Conservation (phyloP, 2,113 vertebrate species). For the Odontesthes bonariensis region DNA sequence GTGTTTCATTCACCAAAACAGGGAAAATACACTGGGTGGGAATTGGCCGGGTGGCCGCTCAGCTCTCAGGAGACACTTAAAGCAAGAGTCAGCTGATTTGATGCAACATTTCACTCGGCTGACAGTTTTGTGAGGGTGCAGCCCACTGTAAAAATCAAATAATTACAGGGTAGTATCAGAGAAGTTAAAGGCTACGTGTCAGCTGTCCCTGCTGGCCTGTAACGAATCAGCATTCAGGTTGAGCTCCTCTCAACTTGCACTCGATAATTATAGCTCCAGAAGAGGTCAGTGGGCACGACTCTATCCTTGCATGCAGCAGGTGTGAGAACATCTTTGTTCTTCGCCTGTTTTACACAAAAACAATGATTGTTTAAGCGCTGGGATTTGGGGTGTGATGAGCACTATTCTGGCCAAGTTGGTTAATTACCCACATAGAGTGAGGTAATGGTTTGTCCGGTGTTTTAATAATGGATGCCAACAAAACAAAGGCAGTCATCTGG, state of each 20-base stretch:
- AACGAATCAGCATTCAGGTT: slow-evolving; percentile 53
- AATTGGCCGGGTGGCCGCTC: slow-evolving; percentile 4
- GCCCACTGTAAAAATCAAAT: slow-evolving; percentile 20
- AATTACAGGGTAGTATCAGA: slow-evolving; percentile 33
- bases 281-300: slow-evolving; percentile 19
- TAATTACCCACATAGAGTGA: slow-evolving; percentile 45
- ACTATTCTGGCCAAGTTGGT: slow-evolving; percentile 17
- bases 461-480: slow-evolving; percentile 51
- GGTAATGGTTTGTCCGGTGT: slow-evolving; percentile 23
- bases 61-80: slow-evolving; percentile 23
- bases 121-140: slow-evolving; percentile 31
- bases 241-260: slow-evolving; percentile 37
- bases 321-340: slow-evolving; percentile 18
- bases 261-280: slow-evolving; percentile 56
- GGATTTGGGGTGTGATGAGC: slow-evolving; percentile 19
- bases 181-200: slow-evolving; percentile 41
- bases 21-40: not conserved
- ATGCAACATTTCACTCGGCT: slow-evolving; percentile 26
- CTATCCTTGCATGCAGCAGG: slow-evolving; percentile 24
- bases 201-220: slow-evolving; percentile 37
- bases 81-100: slow-evolving; percentile 24
- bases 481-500: slow-evolving; percentile 56
- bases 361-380: not conserved
- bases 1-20: slow-evolving; percentile 25
- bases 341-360: slow-evolving; percentile 3